phyloP scores from a whole-genome alignment of 2,797 vertebrate species.

The Sebastes itinus region DNA sequence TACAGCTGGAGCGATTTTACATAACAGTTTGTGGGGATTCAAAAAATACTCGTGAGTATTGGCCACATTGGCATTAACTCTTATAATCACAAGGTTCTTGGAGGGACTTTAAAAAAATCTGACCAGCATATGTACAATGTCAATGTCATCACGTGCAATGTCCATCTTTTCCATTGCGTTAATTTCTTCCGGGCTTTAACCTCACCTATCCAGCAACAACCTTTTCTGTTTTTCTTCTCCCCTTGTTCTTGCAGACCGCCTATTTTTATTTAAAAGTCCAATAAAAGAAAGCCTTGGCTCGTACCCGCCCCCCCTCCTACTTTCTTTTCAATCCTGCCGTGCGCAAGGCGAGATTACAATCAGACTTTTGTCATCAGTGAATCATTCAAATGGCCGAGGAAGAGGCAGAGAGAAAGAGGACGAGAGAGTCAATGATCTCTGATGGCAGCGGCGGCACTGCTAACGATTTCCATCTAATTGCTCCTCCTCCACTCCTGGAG shows the following conservation, averaged over 20 bases:
- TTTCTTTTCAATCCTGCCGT: conserved; percentile 27
- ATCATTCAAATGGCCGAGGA: conserved; percentile 67
- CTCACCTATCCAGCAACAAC: background rate
- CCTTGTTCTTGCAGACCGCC: background rate
- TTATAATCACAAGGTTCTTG: too few species aligned
- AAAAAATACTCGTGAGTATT: background rate
- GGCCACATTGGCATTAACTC: too few species aligned
- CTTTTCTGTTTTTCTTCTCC: background rate
- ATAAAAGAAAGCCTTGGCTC: conserved; percentile 18
- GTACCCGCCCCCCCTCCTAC: background rate
- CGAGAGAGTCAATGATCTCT: conserved; percentile 72
- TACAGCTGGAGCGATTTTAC: background rate
- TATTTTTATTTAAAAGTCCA: conserved; percentile 21
- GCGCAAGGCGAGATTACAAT: conserved; percentile 70
- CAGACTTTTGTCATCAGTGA: conserved; percentile 74
- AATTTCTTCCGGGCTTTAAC: background rate
- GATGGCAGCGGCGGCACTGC: conserved; percentile 51
- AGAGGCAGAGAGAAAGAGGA: conserved; percentile 47
- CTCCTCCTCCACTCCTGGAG: conserved; percentile 58
- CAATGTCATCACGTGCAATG: too few species aligned
- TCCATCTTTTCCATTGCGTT: background rate
- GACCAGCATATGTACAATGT: background rate
- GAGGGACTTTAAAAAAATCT: background rate
- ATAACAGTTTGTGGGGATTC: background rate
- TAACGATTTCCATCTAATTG: conserved; percentile 80